Conservation (phyloP, 37 sponge, comb jelly and placozoan genomes). For the Oscarella lobularis region DNA sequence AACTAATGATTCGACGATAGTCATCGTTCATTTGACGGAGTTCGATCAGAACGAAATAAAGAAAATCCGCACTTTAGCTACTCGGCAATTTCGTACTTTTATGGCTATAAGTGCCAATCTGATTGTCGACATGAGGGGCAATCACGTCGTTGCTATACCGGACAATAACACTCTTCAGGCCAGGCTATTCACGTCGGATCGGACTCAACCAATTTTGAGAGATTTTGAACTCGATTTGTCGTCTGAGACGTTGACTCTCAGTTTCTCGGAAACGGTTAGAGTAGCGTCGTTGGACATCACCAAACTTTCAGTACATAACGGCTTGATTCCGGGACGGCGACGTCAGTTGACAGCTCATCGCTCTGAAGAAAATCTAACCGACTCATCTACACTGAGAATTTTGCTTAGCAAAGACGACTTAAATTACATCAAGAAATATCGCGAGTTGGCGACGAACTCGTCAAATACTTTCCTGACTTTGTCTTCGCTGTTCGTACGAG, state of each 20-base stretch:
- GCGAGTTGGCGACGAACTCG: constrained; percentile 23
- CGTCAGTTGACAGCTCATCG: not conserved
- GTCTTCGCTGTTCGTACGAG: constrained; percentile 10
- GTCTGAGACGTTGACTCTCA: constrained; percentile 27
- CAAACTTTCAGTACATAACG: constrained; percentile 42
- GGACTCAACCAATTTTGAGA: constrained; percentile 34
- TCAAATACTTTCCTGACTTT: constrained; percentile 34
- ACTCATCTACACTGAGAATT: constrained; percentile 21
- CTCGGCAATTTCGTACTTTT: no score
- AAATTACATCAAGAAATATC: constrained; percentile 41
- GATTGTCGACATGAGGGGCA: not conserved
- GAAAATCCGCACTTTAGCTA: constrained; percentile 10
- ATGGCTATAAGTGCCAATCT: constrained; percentile 3
- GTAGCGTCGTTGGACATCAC: constrained; percentile 23
- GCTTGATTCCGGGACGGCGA: not conserved
- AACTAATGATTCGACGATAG: constrained; percentile 37
- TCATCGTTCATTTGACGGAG: not conserved
- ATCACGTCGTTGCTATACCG: not conserved
- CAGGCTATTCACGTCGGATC: constrained; percentile 31
- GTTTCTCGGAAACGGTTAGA: constrained; percentile 57
- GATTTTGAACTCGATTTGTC: constrained; percentile 47
- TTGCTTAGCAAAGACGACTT: constrained; percentile 32
- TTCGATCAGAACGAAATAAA: constrained; percentile 22
- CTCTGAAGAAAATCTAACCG: constrained; percentile 11
- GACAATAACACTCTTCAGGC: constrained; percentile 20